Evolutionary conservation across 2,113 vertebrate species (phyloP).

Genomic region (Panthera leo): DNA sequence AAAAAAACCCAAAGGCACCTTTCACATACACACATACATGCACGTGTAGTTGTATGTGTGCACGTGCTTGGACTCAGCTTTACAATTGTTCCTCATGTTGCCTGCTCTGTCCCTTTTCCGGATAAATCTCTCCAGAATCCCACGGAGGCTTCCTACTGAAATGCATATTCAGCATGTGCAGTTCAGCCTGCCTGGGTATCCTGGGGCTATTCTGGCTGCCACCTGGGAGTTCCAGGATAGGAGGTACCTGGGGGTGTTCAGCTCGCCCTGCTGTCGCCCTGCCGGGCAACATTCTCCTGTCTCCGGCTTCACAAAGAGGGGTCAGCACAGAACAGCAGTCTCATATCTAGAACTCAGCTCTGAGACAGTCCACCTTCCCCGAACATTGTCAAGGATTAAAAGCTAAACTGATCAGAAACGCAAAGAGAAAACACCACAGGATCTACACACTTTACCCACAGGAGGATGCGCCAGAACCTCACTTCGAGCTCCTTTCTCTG

Average conservation of each 20-base stretch:
- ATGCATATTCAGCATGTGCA: not conserved
- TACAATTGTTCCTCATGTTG: not conserved
- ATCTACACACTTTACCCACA: not conserved
- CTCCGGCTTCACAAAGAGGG: not conserved
- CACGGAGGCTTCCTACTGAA: not conserved
- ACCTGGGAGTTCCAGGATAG: not conserved
- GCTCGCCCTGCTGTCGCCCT: not conserved
- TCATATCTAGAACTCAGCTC: not conserved
- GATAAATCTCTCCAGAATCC: not conserved
- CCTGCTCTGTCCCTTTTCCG: not conserved
- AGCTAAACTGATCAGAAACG: not conserved
- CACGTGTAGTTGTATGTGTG: rapidly evolving
- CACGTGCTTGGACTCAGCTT: not conserved
- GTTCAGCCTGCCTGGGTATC: not conserved
- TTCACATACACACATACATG: not conserved
- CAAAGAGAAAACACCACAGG: not conserved
- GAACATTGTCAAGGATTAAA: not conserved
- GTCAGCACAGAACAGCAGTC: not conserved
- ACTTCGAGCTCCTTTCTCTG: not conserved
- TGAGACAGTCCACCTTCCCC: not conserved
- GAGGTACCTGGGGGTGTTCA: not conserved
- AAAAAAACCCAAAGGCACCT: not conserved
- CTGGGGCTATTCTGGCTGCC: not conserved
- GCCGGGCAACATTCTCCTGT: not conserved
- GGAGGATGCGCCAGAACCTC: not conserved